phyloP scores from a whole-genome alignment of 35 echinoderm and acorn worm genomes.

The Stichopus chloronotus region DNA sequence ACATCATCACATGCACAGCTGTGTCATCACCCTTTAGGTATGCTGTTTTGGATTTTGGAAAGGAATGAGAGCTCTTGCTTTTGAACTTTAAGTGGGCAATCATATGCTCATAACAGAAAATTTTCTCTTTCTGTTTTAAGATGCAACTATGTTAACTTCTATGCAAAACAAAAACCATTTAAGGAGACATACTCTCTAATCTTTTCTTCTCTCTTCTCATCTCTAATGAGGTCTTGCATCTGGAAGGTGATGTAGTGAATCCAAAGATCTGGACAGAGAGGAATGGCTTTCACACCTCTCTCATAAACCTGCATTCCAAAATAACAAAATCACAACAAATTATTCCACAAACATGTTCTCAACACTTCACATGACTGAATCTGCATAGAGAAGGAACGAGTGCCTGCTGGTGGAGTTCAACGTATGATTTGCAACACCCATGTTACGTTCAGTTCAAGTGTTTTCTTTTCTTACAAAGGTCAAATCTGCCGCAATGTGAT shows the following conservation, averaged over 20 bases:
- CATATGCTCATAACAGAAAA: too few species aligned
- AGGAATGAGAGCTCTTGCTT: too few species aligned
- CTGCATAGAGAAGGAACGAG: neutral
- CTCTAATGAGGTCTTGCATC: conserved; percentile 41
- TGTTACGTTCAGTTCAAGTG: too few species aligned
- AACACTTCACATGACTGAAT: neutral
- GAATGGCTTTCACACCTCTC: conserved; percentile 74
- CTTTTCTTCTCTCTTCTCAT: conserved; percentile 61
- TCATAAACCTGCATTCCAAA: conserved; percentile 75
- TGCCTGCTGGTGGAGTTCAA: neutral
- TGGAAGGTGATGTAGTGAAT: conserved; percentile 90
- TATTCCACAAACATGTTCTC: neutral
- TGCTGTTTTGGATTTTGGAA: too few species aligned
- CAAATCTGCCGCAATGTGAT: too few species aligned
- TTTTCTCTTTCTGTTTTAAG: too few species aligned
- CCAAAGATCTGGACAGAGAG: conserved; percentile 89
- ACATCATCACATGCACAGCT: too few species aligned
- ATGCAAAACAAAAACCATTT: too few species aligned
- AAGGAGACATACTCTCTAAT: conserved; percentile 65
- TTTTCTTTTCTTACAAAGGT: too few species aligned
- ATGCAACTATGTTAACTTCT: too few species aligned
- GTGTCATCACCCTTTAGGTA: too few species aligned
- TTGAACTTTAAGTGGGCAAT: too few species aligned
- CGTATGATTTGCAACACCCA: neutral
- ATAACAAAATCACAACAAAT: neutral